Evolutionary conservation across 2,113 vertebrate genomes (phyloP).

Genomic region (Hippocampus zosterae): DNA sequence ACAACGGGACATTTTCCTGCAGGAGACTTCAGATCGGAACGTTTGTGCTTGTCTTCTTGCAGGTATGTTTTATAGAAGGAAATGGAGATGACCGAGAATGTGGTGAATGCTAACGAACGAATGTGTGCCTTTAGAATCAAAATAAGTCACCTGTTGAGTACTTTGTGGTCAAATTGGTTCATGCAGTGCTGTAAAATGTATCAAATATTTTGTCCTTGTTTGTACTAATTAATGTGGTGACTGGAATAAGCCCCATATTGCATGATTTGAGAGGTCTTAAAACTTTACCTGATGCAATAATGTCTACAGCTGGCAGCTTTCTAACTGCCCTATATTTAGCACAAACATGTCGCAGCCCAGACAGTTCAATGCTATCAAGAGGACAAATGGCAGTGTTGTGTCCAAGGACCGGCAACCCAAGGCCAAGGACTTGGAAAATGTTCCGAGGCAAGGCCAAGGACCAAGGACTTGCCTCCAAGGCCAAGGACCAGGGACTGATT

Average conservation of each 20-base stretch:
- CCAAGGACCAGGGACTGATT: no score
- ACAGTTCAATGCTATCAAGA: background rate
- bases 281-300: background rate
- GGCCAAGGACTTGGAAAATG: no score
- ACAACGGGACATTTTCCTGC: conserved; percentile 45
- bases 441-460: no score
- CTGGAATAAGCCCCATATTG: background rate
- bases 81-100: background rate
- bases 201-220: background rate
- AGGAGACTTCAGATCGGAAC: conserved; percentile 36
- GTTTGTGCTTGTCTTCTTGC: conserved; percentile 18
- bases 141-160: background rate
- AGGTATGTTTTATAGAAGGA: background rate
- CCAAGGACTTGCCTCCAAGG: no score
- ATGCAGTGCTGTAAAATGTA: background rate
- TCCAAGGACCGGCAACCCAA: no score
- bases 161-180: background rate
- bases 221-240: background rate
- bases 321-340: conserved; percentile 30
- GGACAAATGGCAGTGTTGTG: background rate
- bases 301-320: conserved; percentile 13
- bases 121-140: background rate
- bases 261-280: background rate
- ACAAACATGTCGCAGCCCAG: conserved; percentile 12
- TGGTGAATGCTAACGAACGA: background rate